These are phyloP conservation scores for Perca fluviatilis DNA, from an alignment of 2,113 vertebrate genomes.

Conservation along the genomic window DNA sequence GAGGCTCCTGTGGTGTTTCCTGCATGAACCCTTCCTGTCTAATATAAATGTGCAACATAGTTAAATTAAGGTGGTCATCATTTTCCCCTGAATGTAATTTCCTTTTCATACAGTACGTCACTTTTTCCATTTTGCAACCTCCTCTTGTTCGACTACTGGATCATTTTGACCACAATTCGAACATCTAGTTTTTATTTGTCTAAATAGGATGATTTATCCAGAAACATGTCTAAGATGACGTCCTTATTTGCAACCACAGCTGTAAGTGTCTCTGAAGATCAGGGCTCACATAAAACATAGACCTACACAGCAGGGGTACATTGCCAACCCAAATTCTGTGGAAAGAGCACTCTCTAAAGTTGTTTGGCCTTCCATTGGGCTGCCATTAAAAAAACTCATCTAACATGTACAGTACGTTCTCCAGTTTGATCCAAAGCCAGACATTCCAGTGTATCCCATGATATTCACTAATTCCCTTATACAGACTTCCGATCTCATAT, in stretches of 20 bases:
- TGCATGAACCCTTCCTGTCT: neutral
- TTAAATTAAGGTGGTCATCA: neutral
- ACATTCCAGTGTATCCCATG: constrained; percentile 61
- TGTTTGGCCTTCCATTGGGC: constrained; percentile 22
- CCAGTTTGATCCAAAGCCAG: constrained; percentile 48
- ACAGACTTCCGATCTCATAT: constrained; percentile 64
- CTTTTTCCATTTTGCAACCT: constrained; percentile 18
- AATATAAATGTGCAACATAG: neutral
- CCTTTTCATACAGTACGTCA: neutral
- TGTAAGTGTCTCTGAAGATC: constrained; percentile 20
- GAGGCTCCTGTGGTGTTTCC: neutral
- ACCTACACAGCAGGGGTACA: neutral
- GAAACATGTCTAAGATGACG: neutral
- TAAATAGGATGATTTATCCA: neutral
- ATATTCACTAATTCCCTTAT: constrained; percentile 54
- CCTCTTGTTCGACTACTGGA: neutral
- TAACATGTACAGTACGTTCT: constrained; percentile 27
- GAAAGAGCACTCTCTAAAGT: constrained; percentile 31
- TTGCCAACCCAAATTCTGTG: constrained; percentile 41
- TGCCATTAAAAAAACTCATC: constrained; percentile 60
- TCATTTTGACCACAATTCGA: neutral
- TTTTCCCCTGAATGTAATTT: constrained; percentile 22
- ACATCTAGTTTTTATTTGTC: neutral
- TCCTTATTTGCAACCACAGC: constrained; percentile 25
- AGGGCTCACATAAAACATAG: constrained; percentile 1